A percentile compares a stretch with the other conserved stretches of the same genome.
Conservation (phyloP, 2,113 vertebrate genomes). For the Neoarius graeffei region DNA sequence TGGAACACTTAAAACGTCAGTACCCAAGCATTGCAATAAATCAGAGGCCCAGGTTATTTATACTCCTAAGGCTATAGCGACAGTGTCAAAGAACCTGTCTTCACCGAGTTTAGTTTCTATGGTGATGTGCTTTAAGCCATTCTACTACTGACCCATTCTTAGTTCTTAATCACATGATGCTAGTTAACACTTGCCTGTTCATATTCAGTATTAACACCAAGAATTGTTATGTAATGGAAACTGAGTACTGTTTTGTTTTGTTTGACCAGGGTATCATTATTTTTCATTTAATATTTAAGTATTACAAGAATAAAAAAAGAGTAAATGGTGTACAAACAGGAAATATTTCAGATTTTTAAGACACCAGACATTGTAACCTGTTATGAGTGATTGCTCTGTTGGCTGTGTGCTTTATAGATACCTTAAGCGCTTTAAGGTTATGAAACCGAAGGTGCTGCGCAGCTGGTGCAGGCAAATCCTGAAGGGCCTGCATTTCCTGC, state of each 20-base stretch:
- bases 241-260: background rate
- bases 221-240: background rate
- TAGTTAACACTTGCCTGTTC: background rate
- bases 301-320: background rate
- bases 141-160: background rate
- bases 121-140: background rate
- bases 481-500: conserved; percentile 93
- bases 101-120: conserved; percentile 24
- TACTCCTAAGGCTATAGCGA: background rate
- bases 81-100: background rate
- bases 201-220: conserved; percentile 8
- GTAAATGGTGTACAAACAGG: background rate
- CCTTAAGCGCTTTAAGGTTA: conserved; percentile 95
- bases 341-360: background rate
- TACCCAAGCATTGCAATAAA: background rate
- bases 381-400: background rate
- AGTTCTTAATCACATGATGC: background rate
- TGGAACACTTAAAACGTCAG: conserved; percentile 92
- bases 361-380: background rate
- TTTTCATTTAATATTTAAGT: background rate
- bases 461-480: conserved; percentile 96
- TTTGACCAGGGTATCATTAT: background rate
- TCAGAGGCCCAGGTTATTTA: conserved; percentile 31
- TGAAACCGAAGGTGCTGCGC: conserved; percentile 94
- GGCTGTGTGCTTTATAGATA: conserved; percentile 72